Evolutionary conservation across 2,888 invertebrate genomes (phyloP).

Genomic region (Caenorhabditis panamensis): DNA sequence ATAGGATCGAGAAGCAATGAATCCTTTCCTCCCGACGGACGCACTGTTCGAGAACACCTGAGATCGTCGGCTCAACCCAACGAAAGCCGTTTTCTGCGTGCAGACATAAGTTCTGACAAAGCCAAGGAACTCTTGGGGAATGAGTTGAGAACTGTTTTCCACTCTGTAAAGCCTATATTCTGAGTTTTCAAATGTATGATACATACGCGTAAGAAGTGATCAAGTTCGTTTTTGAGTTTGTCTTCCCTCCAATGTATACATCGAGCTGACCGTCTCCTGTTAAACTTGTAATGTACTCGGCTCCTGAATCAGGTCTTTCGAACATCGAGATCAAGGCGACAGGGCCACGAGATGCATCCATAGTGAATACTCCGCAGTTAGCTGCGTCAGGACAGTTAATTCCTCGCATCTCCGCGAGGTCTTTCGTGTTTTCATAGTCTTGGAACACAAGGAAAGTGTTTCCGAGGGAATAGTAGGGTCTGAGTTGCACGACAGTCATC

Average conservation of each 20-base stretch:
- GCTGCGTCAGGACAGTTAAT: not conserved
- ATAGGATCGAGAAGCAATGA: conserved; percentile 38
- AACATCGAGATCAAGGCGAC: conserved; percentile 18
- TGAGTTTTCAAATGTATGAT: not conserved
- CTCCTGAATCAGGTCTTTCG: not conserved
- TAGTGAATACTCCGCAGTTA: not conserved
- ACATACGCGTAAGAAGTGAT: conserved; percentile 31
- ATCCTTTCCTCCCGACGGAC: conserved; percentile 26
- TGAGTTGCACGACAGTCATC: conserved; percentile 16
- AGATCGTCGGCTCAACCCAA: not conserved
- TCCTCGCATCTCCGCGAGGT: conserved; percentile 38
- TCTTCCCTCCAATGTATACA: conserved; percentile 40
- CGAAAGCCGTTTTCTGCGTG: conserved; percentile 2
- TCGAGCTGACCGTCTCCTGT: conserved; percentile 28
- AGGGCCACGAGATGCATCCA: conserved; percentile 26
- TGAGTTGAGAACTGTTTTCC: not conserved
- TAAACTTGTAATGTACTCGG: conserved; percentile 19
- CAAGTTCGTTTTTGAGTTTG: conserved; percentile 18
- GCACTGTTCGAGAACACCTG: not conserved
- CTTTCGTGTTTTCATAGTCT: conserved; percentile 40
- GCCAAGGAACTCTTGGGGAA: conserved; percentile 51
- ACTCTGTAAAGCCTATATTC: conserved; percentile 11
- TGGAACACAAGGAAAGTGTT: conserved; percentile 36
- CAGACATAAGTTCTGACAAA: conserved; percentile 39
- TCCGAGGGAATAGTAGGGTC: conserved; percentile 10